phyloP scores from a whole-genome alignment of 2,113 vertebrate species.

The Neolamprologus variostigma region DNA sequence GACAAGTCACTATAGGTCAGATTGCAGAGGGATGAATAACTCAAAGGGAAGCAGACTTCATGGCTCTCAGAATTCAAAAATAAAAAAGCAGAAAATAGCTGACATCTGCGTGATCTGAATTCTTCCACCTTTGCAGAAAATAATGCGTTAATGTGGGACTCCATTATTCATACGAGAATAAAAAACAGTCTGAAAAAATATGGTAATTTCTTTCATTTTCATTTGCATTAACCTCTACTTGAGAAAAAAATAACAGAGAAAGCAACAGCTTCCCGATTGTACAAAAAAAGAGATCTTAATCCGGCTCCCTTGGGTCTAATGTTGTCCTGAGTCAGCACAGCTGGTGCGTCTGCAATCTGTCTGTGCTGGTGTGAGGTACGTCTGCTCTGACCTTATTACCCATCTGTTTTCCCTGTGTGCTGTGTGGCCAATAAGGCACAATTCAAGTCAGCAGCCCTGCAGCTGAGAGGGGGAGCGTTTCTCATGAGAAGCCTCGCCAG shows the following conservation, averaged over 20 bases:
- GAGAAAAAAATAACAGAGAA: not conserved
- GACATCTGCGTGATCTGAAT: not conserved
- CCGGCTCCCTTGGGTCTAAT: conserved; percentile 14
- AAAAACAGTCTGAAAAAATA: not conserved
- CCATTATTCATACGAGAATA: no score
- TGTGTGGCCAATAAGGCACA: conserved; percentile 25
- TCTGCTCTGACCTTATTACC: conserved; percentile 64
- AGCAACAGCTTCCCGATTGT: conserved; percentile 2
- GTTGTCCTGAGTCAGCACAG: conserved; percentile 58
- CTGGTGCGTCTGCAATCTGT: conserved; percentile 56
- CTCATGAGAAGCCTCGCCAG: conserved; percentile 7
- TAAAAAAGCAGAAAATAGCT: not conserved
- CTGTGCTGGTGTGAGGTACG: conserved; percentile 29
- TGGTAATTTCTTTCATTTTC: not conserved
- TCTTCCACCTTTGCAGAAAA: not conserved
- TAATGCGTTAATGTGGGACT: not conserved
- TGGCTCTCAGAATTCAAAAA: not conserved
- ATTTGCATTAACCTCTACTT: not conserved
- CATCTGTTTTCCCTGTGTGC: conserved; percentile 59
- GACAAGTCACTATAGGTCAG: not conserved
- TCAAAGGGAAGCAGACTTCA: not conserved
- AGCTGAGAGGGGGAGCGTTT: conserved; percentile 40
- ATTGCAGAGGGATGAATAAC: not conserved
- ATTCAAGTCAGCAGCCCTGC: conserved; percentile 65
- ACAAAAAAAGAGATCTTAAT: conserved; percentile 17